Conservation (phyloP, 2,113 vertebrate genomes). For the Bos javanicus region DNA sequence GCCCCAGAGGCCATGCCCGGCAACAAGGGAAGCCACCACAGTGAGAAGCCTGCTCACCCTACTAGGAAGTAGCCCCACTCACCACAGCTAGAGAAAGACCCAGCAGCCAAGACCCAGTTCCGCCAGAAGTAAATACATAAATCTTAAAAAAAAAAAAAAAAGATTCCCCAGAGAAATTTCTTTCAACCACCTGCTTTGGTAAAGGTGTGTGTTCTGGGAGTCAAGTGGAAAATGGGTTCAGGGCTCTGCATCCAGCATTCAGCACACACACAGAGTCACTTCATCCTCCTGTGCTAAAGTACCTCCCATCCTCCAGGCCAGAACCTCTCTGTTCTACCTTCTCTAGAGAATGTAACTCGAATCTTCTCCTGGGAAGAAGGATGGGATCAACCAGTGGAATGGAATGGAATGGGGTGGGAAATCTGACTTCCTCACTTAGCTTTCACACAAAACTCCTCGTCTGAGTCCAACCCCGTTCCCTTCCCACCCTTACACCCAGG, state of each 20-base stretch:
- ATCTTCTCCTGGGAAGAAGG: background rate
- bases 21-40: background rate
- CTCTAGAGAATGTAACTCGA: background rate
- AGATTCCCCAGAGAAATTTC: background rate
- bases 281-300: background rate
- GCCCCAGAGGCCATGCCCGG: accelerated
- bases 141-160: background rate
- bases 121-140: background rate
- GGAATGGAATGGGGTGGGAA: background rate
- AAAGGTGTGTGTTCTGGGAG: background rate
- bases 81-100: background rate
- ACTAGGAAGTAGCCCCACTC: background rate
- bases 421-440: background rate
- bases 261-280: background rate
- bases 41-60: background rate
- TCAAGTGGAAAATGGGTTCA: background rate
- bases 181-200: background rate
- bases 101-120: background rate
- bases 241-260: background rate
- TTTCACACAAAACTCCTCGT: background rate
- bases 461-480: background rate
- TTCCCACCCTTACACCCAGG: background rate
- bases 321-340: background rate
- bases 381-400: background rate
- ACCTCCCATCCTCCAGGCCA: background rate